Percentiles rank a stretch among this genome's conserved stretches.
Conservation (phyloP, 2,113 vertebrate genomes). For the Cephalopterus ornatus region DNA sequence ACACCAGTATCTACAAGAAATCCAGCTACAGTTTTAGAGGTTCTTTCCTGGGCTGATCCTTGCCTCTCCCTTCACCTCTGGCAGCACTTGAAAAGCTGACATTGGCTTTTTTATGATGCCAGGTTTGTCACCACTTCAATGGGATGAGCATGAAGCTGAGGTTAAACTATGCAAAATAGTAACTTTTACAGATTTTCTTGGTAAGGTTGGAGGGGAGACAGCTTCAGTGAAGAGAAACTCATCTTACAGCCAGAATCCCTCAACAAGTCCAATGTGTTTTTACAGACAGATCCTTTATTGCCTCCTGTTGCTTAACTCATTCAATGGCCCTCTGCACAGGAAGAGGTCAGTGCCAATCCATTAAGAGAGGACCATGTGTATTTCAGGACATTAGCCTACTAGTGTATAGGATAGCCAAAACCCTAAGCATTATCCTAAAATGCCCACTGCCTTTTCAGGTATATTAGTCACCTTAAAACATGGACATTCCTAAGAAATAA, state of each 20-base stretch:
- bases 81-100: neutral
- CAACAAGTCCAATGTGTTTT: neutral
- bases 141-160: neutral
- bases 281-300: neutral
- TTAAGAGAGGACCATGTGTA: neutral
- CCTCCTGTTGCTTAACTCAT: neutral
- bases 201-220: neutral
- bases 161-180: neutral
- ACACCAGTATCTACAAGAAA: neutral
- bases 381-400: neutral
- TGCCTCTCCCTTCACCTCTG: neutral
- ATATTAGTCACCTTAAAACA: neutral
- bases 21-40: neutral
- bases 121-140: neutral
- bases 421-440: neutral
- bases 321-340: neutral
- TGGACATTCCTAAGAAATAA: neutral
- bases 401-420: neutral
- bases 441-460: neutral
- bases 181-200: neutral
- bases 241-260: neutral
- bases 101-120: neutral
- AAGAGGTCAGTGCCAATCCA: rapidly evolving
- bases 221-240: neutral
- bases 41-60: neutral